Evolutionary conservation across 2,113 vertebrate genomes (phyloP).

Genomic region (Chaetura pelagica): DNA sequence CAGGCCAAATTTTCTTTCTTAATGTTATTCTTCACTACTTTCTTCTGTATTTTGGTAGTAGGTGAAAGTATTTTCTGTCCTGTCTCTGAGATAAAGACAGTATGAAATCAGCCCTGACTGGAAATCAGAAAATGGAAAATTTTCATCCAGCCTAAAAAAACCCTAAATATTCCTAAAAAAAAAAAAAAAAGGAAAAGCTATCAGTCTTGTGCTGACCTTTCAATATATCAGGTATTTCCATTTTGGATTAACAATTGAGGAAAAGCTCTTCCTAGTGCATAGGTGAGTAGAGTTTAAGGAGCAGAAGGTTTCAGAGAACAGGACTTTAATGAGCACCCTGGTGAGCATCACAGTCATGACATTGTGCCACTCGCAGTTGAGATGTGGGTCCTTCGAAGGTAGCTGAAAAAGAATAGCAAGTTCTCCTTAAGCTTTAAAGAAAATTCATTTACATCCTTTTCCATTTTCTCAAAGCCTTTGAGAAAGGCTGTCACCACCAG

Average conservation of each 20-base stretch:
- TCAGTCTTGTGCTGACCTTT: not conserved
- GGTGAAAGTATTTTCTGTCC: not conserved
- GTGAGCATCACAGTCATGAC: not conserved
- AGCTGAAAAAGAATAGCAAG: not conserved
- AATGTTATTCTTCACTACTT: not conserved
- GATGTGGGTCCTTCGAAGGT: not conserved
- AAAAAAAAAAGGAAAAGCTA: not conserved
- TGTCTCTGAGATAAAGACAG: not conserved
- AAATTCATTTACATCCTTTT: not conserved
- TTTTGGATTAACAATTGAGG: not conserved
- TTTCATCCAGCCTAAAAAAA: not conserved
- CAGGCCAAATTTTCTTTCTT: not conserved
- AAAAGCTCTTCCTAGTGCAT: not conserved
- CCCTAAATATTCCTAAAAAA: not conserved
- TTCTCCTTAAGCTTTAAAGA: not conserved
- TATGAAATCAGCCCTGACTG: not conserved
- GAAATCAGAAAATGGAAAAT: not conserved
- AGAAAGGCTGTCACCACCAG: not conserved
- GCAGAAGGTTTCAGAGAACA: not conserved
- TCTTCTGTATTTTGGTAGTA: not conserved
- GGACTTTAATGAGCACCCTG: not conserved
- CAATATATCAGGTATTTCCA: not conserved
- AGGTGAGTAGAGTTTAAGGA: not conserved
- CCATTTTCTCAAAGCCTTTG: not conserved
- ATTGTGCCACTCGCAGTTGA: not conserved